A percentile compares a stretch with the other conserved stretches of the same genome.
These are phyloP conservation scores for Xenus cinereus DNA, from an alignment of 2,113 vertebrate genomes.

Conservation along the genomic window DNA sequence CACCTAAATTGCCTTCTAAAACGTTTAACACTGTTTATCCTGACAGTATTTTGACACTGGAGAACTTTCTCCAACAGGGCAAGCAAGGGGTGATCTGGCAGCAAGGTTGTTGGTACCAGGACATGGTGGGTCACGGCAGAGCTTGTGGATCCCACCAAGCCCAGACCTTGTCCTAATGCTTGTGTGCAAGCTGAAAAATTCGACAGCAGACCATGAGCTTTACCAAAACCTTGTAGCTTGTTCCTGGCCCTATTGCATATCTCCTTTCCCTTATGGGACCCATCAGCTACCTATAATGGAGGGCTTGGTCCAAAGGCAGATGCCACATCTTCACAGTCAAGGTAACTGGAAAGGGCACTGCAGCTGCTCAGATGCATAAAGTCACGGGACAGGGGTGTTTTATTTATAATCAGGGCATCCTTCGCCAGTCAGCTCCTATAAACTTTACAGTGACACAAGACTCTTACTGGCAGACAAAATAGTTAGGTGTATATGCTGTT, in stretches of 20 bases:
- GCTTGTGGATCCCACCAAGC: background rate
- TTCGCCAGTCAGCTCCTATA: conserved; percentile 52
- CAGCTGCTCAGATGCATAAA: background rate
- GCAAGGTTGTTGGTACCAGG: background rate
- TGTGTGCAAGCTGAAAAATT: background rate
- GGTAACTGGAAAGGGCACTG: background rate
- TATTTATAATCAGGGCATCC: conserved; percentile 47
- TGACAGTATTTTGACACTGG: background rate
- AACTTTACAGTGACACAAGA: conserved; percentile 51
- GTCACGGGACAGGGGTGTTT: background rate
- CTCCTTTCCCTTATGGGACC: background rate
- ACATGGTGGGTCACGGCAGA: background rate
- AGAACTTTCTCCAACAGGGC: background rate
- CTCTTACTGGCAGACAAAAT: conserved; percentile 51
- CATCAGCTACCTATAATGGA: background rate
- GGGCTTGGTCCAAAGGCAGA: background rate
- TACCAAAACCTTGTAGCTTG: background rate
- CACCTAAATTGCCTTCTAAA: background rate
- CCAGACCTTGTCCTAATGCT: background rate
- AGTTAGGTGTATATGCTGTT: background rate
- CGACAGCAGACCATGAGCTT: background rate
- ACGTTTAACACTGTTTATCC: background rate
- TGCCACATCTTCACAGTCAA: background rate
- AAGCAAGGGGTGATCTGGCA: background rate
- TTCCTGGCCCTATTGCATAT: accelerated